Percentiles rank a stretch among this genome's conserved stretches.
phyloP scores from a whole-genome alignment of 2,797 vertebrate species.

The Aldrovandia affinis region DNA sequence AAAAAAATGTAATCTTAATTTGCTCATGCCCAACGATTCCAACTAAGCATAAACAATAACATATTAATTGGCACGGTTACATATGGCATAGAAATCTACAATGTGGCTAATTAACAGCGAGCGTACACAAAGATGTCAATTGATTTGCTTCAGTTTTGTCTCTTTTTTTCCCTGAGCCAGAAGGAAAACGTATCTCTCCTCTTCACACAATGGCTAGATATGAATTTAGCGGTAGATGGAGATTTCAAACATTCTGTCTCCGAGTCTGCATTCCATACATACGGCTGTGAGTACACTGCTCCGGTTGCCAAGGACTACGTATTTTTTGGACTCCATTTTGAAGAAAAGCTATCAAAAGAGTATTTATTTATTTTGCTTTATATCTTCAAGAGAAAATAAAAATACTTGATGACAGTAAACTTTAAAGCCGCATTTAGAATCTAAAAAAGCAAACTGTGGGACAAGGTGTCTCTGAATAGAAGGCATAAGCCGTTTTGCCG shows the following conservation, averaged over 20 bases:
- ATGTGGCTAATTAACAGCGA: conserved; percentile 4
- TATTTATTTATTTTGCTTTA: background rate
- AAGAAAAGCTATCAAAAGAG: background rate
- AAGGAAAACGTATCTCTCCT: conserved; percentile 70
- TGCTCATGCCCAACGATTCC: background rate
- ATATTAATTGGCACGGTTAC: background rate
- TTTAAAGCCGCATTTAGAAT: too few species aligned
- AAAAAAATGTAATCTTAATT: background rate
- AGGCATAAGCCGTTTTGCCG: too few species aligned
- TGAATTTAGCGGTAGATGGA: conserved; percentile 54
- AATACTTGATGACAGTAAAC: background rate
- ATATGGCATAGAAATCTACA: background rate
- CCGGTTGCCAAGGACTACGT: background rate
- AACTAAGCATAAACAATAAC: background rate
- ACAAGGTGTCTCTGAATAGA: too few species aligned
- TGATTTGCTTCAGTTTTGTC: background rate
- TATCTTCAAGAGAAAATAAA: background rate
- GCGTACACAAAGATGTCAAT: background rate
- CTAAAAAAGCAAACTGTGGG: too few species aligned
- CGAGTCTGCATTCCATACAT: background rate
- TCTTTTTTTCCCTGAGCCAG: conserved; percentile 32
- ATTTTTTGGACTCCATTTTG: too few species aligned
- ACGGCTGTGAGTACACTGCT: background rate
- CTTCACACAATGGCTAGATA: conserved; percentile 59
- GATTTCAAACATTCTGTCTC: background rate